These are phyloP conservation scores for Microcebus murinus DNA, from an alignment of 2,113 vertebrate genomes.

Conservation along the genomic window DNA sequence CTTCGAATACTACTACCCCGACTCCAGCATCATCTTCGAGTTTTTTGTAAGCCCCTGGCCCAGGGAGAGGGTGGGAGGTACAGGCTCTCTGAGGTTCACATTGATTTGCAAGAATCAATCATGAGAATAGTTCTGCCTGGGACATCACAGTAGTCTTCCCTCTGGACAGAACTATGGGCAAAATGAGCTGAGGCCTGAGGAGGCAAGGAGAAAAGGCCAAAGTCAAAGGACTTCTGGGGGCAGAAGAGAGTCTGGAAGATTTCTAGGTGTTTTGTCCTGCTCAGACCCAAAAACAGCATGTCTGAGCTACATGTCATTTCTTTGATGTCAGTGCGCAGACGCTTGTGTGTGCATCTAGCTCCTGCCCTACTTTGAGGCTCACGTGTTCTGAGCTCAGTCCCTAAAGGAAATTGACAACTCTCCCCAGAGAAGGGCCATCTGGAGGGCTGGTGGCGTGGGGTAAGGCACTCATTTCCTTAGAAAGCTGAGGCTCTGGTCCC, in stretches of 20 bases:
- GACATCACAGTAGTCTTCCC: neutral
- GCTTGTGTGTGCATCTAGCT: neutral
- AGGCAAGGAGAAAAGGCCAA: neutral
- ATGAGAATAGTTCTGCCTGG: neutral
- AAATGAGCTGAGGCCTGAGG: neutral
- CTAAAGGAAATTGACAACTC: neutral
- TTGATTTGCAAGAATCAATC: neutral
- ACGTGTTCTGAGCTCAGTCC: neutral
- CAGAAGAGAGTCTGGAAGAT: neutral
- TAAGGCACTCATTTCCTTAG: neutral
- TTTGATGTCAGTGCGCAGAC: neutral
- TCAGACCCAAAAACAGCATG: neutral
- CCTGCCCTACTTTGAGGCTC: neutral
- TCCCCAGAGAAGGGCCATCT: neutral
- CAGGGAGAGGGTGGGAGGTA: neutral
- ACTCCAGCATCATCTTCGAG: slow-evolving; percentile 95
- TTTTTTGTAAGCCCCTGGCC: slow-evolving; percentile 91
- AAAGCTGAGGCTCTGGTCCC: neutral
- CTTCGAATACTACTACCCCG: slow-evolving; percentile 96
- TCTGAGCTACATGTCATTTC: neutral
- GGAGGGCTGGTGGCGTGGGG: neutral
- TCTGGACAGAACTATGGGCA: neutral
- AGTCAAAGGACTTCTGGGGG: neutral
- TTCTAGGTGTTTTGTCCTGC: neutral
- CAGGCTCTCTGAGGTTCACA: neutral